phyloP scores from a whole-genome alignment of 1,140 invertebrate species.

The Tigriopus japonicus region DNA sequence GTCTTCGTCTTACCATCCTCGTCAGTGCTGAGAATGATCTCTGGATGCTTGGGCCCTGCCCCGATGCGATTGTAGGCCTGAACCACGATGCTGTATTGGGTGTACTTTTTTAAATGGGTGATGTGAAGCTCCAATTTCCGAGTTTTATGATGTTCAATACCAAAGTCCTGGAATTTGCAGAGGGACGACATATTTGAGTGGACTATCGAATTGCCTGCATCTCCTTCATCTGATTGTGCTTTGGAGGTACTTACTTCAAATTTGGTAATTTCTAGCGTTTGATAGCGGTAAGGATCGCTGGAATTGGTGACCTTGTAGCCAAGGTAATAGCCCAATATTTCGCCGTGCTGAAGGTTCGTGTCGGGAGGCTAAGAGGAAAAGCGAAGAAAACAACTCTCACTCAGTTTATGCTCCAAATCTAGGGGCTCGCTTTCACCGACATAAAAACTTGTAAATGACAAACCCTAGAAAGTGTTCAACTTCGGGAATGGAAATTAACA shows the following conservation, averaged over 20 bases:
- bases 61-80: slow-evolving; percentile 31
- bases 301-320: slow-evolving; percentile 28
- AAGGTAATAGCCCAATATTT: slow-evolving; percentile 29
- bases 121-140: slow-evolving; percentile 1
- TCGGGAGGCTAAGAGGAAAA: slow-evolving; percentile 12
- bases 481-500: slow-evolving; percentile 25
- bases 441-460: slow-evolving; percentile 8
- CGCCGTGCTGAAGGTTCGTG: slow-evolving; percentile 23
- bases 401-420: too few species aligned
- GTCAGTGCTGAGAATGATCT: slow-evolving; percentile 24
- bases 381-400: too few species aligned
- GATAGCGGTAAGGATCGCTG: slow-evolving; percentile 22
- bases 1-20: slow-evolving; percentile 27
- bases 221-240: background rate
- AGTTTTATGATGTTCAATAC: too few species aligned
- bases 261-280: slow-evolving; percentile 20
- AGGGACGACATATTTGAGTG: too few species aligned
- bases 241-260: background rate
- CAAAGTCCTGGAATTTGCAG: too few species aligned
- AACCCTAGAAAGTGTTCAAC: slow-evolving; percentile 24
- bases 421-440: background rate
- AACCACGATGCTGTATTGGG: slow-evolving; percentile 30
- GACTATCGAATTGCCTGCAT: too few species aligned
- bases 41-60: slow-evolving; percentile 26
- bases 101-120: slow-evolving; percentile 25